Conservation (phyloP, 35 echinoderm and acorn worm species). For the Heliocidaris erythrogramma region DNA sequence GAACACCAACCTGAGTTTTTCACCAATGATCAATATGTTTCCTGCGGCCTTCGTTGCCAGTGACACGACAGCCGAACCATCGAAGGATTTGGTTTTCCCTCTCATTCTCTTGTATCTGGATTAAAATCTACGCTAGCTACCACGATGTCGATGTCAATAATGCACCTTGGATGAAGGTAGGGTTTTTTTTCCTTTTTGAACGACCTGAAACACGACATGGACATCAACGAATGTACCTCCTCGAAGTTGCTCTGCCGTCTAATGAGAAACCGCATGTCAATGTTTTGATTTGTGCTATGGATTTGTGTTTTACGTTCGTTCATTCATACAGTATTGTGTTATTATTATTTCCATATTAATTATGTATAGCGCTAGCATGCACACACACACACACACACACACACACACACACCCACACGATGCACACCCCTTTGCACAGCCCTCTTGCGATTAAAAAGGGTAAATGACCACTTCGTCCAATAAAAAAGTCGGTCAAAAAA, state of each 20-base stretch:
- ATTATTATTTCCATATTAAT: too few species aligned
- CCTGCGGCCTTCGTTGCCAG: not conserved
- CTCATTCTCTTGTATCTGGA: not conserved
- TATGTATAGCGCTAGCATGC: too few species aligned
- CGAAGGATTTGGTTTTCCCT: constrained; percentile 1
- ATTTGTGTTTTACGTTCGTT: not conserved
- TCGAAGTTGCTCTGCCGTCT: not conserved
- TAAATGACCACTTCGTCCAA: not conserved
- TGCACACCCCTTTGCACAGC: not conserved
- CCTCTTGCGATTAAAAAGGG: not conserved
- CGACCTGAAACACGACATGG: not conserved
- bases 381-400: too few species aligned
- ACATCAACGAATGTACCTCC: not conserved
- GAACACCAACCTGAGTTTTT: constrained; percentile 50
- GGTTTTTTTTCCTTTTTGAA: not conserved
- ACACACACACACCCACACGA: not conserved
- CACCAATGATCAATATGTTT: constrained; percentile 57
- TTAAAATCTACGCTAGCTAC: not conserved
- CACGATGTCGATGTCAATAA: not conserved
- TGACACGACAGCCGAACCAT: not conserved
- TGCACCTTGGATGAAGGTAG: not conserved
- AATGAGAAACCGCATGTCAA: not conserved
- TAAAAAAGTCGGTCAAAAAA: not conserved
- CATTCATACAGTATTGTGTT: not conserved
- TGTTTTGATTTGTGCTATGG: not conserved